Conservation (phyloP, 2,888 invertebrate species). For the Drosophila yooni region DNA sequence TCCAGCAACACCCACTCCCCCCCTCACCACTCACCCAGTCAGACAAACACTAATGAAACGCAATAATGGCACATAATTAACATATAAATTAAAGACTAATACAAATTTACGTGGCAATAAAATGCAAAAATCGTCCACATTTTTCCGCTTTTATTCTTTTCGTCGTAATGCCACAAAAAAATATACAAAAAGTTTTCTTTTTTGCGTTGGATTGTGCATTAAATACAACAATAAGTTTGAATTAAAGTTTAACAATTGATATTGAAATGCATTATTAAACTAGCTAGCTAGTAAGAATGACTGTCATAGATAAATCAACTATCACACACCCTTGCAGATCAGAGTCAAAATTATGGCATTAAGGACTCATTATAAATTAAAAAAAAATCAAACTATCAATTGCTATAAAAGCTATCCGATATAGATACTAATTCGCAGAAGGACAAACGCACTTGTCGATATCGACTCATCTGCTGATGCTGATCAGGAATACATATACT, state of each 20-base stretch:
- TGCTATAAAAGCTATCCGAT: too few relatives aligned
- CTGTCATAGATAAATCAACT: neutral
- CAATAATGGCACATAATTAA: slow-evolving; percentile 67
- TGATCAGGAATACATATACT: neutral
- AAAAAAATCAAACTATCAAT: too few relatives aligned
- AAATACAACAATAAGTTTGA: neutral
- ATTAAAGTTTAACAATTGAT: neutral
- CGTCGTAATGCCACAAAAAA: neutral
- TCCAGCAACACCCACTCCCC: slow-evolving; percentile 1
- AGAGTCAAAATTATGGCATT: neutral
- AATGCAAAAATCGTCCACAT: slow-evolving; percentile 52
- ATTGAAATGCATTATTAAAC: neutral
- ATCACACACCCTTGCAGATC: neutral
- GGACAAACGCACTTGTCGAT: neutral
- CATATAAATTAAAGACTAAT: slow-evolving; percentile 76
- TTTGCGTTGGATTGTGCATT: neutral
- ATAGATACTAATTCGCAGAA: neutral
- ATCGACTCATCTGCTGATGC: neutral
- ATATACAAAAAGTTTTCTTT: neutral
- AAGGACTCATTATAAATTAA: neutral
- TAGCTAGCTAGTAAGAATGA: neutral
- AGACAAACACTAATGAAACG: slow-evolving; percentile 46
- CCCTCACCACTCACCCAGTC: neutral
- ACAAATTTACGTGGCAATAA: slow-evolving; percentile 62
- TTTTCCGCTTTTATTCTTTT: slow-evolving; percentile 20